These are phyloP conservation scores for Chiroxiphia lanceolata DNA, from an alignment of 2,797 vertebrate genomes.

Conservation along the genomic window DNA sequence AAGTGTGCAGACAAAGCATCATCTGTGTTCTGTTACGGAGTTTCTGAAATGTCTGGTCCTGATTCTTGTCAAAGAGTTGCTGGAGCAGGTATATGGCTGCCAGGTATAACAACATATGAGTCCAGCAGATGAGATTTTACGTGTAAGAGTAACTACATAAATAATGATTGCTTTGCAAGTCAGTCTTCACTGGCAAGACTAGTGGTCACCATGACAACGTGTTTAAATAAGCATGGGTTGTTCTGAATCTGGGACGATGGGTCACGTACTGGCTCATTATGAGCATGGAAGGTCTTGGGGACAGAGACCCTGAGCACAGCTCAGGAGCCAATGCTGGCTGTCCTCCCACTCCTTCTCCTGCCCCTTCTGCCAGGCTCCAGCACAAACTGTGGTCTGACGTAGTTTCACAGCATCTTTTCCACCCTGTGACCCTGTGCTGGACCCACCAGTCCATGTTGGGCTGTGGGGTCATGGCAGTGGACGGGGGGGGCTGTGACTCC, in stretches of 20 bases:
- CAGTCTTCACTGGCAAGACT: not conserved
- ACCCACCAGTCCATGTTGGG: not conserved
- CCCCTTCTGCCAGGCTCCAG: not conserved
- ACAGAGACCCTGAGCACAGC: not conserved
- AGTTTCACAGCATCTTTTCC: not conserved
- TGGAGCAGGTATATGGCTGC: not conserved
- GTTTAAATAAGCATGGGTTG: not conserved
- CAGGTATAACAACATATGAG: not conserved
- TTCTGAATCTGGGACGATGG: not conserved
- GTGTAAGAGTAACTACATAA: not conserved
- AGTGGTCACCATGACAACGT: not conserved
- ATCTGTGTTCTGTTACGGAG: accelerated
- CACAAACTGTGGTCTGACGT: not conserved
- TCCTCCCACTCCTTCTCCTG: not conserved
- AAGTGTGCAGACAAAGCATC: not conserved
- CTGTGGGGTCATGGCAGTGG: accelerated
- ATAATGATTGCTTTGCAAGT: not conserved
- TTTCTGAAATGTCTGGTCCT: not conserved
- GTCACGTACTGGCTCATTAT: not conserved
- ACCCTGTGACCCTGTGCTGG: accelerated
- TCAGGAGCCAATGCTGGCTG: not conserved
- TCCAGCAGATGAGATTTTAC: not conserved
- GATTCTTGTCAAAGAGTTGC: not conserved
- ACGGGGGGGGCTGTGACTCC: not conserved
- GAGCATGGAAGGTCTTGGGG: not conserved